A percentile compares a stretch with the other conserved stretches of the same genome.
phyloP scores from a whole-genome alignment of 2,797 vertebrate species.

The Pangasius djambal region DNA sequence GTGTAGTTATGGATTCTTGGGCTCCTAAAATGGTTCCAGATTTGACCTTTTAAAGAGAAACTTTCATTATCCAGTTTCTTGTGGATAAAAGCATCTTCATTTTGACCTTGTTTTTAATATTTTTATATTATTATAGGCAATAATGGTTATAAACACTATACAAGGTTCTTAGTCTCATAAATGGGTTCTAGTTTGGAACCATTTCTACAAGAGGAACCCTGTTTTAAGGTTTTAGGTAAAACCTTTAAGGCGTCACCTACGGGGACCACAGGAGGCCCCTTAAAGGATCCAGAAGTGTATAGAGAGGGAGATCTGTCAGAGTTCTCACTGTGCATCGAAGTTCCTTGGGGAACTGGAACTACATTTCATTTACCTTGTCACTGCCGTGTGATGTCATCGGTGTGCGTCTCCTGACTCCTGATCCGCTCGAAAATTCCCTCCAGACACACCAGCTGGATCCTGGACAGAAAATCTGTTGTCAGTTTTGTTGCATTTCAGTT shows the following conservation, averaged over 20 bases:
- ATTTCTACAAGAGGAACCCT: background rate
- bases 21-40: background rate
- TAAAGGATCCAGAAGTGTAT: background rate
- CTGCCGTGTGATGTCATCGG: background rate
- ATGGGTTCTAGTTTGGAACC: background rate
- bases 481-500: background rate
- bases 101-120: background rate
- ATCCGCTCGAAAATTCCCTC: background rate
- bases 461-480: background rate
- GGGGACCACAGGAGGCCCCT: background rate
- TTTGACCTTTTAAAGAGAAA: background rate
- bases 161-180: background rate
- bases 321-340: background rate
- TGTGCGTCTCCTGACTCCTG: background rate
- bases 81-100: background rate
- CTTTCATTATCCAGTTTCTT: background rate
- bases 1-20: background rate
- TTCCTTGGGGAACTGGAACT: background rate
- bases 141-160: background rate
- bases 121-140: background rate
- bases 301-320: background rate
- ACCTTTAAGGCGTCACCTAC: background rate
- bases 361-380: background rate
- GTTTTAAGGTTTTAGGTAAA: background rate
- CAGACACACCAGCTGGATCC: constrained; percentile 7